phyloP scores from a whole-genome alignment of 2,113 vertebrate genomes.

The Toxotes chatareus region DNA sequence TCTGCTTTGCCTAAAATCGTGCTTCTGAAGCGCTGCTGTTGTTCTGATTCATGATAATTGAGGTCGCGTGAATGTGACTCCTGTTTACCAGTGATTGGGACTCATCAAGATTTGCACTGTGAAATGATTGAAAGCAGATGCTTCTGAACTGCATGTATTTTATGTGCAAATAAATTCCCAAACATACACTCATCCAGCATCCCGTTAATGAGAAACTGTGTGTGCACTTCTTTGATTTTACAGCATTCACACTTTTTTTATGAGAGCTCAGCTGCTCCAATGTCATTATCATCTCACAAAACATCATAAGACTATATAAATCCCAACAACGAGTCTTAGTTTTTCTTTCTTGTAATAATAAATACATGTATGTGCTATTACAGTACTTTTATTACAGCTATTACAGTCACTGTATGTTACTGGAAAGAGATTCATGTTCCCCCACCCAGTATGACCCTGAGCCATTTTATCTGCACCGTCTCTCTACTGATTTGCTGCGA shows the following conservation, averaged over 20 bases:
- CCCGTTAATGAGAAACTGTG: slow-evolving; percentile 1
- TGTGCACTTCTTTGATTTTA: background rate
- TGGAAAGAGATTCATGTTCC: slow-evolving; percentile 11
- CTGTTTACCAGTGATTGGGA: slow-evolving; percentile 16
- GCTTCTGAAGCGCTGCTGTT: background rate
- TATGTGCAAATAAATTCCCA: slow-evolving; percentile 15
- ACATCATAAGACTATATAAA: background rate
- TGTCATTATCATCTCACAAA: background rate
- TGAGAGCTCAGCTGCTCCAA: background rate
- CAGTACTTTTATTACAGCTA: background rate
- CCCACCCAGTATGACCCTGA: background rate
- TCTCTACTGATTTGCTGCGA: background rate
- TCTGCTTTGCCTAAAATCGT: background rate
- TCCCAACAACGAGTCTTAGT: background rate
- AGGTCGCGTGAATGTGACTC: slow-evolving; percentile 24
- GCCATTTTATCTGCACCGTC: background rate
- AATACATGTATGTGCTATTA: background rate
- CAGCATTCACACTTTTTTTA: background rate
- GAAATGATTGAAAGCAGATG: slow-evolving; percentile 27
- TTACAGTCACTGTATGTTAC: slow-evolving; percentile 2
- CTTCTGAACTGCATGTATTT: slow-evolving; percentile 6
- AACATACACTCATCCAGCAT: background rate
- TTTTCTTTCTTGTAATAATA: background rate
- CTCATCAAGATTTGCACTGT: background rate
- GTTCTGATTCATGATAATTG: slow-evolving; percentile 16